Percentiles rank a stretch among this genome's conserved stretches.
Conservation (phyloP, 2,113 vertebrate genomes). For the Epinephelus moara region DNA sequence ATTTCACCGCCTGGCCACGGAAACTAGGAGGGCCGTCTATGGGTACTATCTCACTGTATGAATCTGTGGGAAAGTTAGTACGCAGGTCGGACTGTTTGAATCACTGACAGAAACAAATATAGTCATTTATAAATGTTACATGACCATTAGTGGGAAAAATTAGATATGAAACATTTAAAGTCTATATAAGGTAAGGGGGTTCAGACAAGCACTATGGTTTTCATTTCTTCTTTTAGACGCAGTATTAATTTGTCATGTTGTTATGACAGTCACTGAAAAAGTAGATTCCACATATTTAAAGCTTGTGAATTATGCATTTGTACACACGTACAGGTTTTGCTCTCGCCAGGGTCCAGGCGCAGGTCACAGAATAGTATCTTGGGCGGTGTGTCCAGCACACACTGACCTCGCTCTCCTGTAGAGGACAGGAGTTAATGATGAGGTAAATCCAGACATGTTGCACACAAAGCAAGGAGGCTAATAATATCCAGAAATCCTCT, state of each 20-base stretch:
- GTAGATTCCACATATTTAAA: background rate
- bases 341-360: conserved; percentile 94
- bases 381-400: conserved; percentile 96
- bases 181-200: background rate
- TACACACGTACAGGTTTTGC: conserved; percentile 88
- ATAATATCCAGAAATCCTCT: background rate
- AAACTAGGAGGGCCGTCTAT: conserved; percentile 95
- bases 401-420: conserved; percentile 96
- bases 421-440: conserved; percentile 10
- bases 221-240: background rate
- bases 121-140: background rate
- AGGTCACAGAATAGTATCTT: conserved; percentile 99
- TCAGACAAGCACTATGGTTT: background rate
- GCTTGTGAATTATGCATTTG: background rate
- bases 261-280: background rate
- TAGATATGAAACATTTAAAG: background rate
- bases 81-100: background rate
- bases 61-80: conserved; percentile 83
- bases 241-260: background rate
- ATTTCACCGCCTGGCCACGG: conserved; percentile 96
- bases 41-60: conserved; percentile 93
- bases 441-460: background rate
- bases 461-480: background rate
- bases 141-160: background rate
- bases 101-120: conserved; percentile 1